phyloP scores from a whole-genome alignment of 2,113 vertebrate genomes.

The Butorides virescens region DNA sequence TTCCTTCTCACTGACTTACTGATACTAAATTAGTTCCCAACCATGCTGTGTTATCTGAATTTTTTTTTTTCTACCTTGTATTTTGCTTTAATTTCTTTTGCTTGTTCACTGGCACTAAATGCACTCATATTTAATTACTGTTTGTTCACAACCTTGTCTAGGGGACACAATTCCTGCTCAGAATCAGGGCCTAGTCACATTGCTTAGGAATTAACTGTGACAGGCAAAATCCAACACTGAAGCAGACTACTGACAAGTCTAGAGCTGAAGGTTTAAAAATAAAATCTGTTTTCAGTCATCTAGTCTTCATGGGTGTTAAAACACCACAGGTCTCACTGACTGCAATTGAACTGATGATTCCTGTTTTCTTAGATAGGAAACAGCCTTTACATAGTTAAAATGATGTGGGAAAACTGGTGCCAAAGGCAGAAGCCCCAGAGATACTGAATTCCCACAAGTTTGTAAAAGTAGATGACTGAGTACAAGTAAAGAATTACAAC shows the following conservation, averaged over 20 bases:
- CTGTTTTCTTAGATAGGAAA: background rate
- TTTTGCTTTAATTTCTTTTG: background rate
- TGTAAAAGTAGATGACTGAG: background rate
- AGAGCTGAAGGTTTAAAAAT: background rate
- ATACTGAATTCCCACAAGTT: background rate
- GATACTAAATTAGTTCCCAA: background rate
- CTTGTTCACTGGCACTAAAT: background rate
- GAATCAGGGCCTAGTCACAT: background rate
- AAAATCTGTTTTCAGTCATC: background rate
- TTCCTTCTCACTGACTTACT: slow-evolving; percentile 20
- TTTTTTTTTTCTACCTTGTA: background rate
- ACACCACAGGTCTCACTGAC: background rate
- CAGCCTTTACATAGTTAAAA: background rate
- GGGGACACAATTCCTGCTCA: background rate
- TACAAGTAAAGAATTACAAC: background rate
- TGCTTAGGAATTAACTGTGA: background rate
- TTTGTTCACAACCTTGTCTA: background rate
- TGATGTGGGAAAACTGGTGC: background rate
- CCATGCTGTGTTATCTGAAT: background rate
- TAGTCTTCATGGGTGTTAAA: background rate
- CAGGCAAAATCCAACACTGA: background rate
- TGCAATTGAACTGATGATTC: background rate
- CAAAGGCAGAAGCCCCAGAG: background rate
- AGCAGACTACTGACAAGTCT: background rate
- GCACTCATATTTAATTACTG: background rate